Evolutionary conservation across 2,797 vertebrate species (phyloP).

Genomic region (Cichlasoma orientale): DNA sequence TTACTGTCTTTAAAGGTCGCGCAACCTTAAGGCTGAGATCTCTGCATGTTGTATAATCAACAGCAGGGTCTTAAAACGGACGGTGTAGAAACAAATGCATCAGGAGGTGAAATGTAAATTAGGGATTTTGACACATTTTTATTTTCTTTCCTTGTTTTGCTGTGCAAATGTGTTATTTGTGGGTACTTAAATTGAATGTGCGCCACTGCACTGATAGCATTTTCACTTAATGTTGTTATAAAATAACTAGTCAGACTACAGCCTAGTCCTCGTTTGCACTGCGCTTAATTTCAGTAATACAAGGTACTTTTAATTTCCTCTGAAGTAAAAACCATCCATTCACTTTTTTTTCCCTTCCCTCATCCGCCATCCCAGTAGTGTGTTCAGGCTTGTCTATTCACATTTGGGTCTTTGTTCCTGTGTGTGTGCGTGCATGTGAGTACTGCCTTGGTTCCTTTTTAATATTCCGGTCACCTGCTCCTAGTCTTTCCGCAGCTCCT

Average conservation of each 20-base stretch:
- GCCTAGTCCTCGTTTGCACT: neutral
- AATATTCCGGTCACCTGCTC: constrained; percentile 66
- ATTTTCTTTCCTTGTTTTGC: neutral
- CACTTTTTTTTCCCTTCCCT: neutral
- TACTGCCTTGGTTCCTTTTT: constrained; percentile 44
- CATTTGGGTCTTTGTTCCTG: constrained; percentile 3
- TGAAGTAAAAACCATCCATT: neutral
- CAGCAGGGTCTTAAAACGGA: constrained; percentile 21
- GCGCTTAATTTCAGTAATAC: neutral
- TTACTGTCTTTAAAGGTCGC: constrained; percentile 15
- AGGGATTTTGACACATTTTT: neutral
- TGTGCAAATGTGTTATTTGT: neutral
- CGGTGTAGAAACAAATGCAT: neutral
- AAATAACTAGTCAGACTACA: rapidly evolving
- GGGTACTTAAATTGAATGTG: neutral
- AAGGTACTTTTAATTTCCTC: neutral
- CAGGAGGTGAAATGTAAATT: too few species aligned
- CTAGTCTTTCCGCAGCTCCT: constrained; percentile 46
- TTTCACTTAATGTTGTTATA: neutral
- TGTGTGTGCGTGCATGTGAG: neutral
- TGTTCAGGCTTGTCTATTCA: neutral
- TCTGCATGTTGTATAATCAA: constrained; percentile 46
- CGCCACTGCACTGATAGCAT: too few species aligned
- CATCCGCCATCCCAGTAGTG: neutral
- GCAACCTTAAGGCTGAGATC: constrained; percentile 51